Evolutionary conservation across 35 echinoderm and acorn worm species (phyloP).

Genomic region (Apostichopus japonicus): DNA sequence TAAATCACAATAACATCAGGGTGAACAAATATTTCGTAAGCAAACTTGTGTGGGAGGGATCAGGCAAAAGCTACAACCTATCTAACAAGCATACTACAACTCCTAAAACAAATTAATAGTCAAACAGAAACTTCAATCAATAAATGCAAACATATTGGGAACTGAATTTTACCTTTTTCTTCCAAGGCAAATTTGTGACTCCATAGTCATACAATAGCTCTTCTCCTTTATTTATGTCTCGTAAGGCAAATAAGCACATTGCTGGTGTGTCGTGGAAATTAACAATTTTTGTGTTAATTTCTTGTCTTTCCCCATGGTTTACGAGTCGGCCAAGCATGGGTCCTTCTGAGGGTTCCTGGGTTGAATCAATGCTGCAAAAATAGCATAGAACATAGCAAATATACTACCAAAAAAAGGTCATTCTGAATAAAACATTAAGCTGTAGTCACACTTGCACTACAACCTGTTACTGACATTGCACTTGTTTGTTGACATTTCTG

Average conservation of each 20-base stretch:
- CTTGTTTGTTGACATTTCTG: too few species aligned
- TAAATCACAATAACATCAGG: too few species aligned
- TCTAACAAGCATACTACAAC: not conserved
- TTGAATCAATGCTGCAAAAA: constrained; percentile 49
- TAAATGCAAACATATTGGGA: too few species aligned
- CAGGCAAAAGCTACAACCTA: not conserved
- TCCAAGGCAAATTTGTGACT: not conserved
- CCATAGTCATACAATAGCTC: constrained; percentile 40
- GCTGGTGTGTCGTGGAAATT: not conserved
- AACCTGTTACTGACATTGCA: too few species aligned
- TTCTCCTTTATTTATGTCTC: not conserved
- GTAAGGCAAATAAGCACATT: not conserved
- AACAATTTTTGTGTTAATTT: constrained; percentile 1
- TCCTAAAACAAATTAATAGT: not conserved
- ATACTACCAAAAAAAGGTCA: too few species aligned
- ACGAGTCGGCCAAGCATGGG: constrained; percentile 31
- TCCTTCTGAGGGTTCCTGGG: constrained; percentile 28
- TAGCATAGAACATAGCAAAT: not conserved
- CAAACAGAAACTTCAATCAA: not conserved
- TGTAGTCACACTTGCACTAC: too few species aligned
- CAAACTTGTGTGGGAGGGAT: too few species aligned
- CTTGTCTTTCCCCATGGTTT: constrained; percentile 40
- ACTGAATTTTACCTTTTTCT: too few species aligned
- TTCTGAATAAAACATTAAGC: too few species aligned
- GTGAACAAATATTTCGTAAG: too few species aligned